Percentiles rank a stretch among this genome's conserved stretches.
These are phyloP conservation scores for Cephalotes varians DNA, from an alignment of 2,888 invertebrate genomes.

Conservation along the genomic window DNA sequence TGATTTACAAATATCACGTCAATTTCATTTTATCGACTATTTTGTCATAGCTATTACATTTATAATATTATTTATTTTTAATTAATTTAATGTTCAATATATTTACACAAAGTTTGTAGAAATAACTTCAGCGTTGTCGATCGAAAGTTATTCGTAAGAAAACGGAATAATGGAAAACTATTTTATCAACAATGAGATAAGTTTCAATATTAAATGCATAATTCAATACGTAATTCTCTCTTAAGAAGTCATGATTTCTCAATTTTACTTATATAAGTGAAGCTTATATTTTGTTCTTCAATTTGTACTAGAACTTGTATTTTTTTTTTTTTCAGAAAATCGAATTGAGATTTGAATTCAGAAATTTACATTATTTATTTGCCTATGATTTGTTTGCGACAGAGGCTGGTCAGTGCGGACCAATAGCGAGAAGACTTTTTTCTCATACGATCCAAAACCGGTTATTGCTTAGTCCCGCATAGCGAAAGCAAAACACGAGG, in stretches of 20 bases:
- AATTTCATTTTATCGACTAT: not conserved
- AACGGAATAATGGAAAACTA: not conserved
- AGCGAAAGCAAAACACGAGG: not conserved
- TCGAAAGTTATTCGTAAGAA: not conserved
- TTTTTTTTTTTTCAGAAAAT: not conserved
- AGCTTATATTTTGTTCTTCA: not conserved
- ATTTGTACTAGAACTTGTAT: not conserved
- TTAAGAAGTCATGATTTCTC: not conserved
- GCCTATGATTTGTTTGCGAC: not conserved
- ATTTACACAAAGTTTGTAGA: not conserved
- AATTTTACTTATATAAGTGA: too few relatives aligned
- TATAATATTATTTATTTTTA: not conserved
- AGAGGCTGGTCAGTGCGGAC: constrained; percentile 41
- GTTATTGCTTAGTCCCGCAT: constrained; percentile 51
- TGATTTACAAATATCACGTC: not conserved
- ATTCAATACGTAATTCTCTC: not conserved
- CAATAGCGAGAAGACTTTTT: constrained; percentile 33
- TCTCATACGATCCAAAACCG: constrained; percentile 57
- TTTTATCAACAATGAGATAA: not conserved
- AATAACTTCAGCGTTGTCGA: not conserved
- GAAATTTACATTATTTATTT: constrained; percentile 1
- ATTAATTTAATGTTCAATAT: not conserved
- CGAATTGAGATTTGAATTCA: not conserved
- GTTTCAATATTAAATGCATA: too few relatives aligned
- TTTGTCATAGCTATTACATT: not conserved